Conservation (phyloP, 2,797 vertebrate species). For the Enteromius anoplus region DNA sequence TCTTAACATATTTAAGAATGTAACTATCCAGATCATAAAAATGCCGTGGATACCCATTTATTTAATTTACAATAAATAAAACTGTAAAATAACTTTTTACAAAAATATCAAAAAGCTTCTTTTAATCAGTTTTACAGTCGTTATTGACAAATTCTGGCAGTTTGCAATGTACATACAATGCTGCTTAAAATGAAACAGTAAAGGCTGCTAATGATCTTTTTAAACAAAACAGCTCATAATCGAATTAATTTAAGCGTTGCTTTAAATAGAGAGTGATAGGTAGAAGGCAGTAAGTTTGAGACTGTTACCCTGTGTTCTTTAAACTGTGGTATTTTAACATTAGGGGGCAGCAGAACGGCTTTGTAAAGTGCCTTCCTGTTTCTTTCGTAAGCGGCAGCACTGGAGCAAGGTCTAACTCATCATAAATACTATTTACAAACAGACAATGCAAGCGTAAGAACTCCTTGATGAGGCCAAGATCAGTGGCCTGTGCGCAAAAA, state of each 20-base stretch:
- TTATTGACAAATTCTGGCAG: conserved; percentile 32
- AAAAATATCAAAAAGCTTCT: conserved; percentile 43
- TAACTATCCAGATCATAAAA: conserved; percentile 6
- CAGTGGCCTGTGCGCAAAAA: background rate
- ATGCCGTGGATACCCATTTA: conserved; percentile 6
- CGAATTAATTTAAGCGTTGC: background rate
- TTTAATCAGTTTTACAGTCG: conserved; percentile 8
- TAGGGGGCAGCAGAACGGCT: conserved; percentile 50
- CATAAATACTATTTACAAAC: conserved; percentile 26
- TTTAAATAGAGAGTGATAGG: background rate
- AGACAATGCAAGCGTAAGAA: conserved; percentile 11
- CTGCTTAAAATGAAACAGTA: conserved; percentile 28
- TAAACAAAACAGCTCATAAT: background rate
- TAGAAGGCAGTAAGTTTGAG: background rate
- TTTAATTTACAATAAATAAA: conserved; percentile 28
- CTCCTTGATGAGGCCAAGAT: background rate
- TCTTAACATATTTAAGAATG: conserved; percentile 29
- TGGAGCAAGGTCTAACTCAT: background rate
- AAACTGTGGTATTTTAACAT: conserved; percentile 15
- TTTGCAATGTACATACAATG: conserved; percentile 26
- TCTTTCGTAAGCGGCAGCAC: conserved; percentile 3
- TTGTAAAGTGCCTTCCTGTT: conserved; percentile 17
- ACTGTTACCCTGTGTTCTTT: background rate
- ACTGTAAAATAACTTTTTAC: conserved; percentile 32
- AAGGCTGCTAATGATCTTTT: background rate